Evolutionary conservation across 2,888 invertebrate genomes (phyloP), one percentile per base, ranked within the genome.

Genomic region (Drosophila borborema): DNA sequence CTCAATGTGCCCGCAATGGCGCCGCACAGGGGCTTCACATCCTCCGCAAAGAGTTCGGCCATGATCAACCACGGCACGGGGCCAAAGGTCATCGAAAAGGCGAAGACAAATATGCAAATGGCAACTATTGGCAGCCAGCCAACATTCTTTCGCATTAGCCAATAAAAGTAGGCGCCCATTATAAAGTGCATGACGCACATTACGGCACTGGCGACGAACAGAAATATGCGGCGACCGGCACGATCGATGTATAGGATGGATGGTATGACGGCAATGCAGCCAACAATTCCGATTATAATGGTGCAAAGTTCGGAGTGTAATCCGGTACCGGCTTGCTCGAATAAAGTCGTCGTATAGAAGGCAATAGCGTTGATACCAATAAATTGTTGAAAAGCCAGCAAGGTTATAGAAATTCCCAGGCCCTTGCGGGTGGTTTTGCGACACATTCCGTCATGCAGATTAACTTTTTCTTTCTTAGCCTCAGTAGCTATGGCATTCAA

Each of bases 321-420:
- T 0, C 60, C 56, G 0, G 74, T 62, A 0, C 68, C 66, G 14
- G 81, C 77, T 1, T 51, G 10, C 1, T 9, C 82, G 91, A 98
- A 98, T 56, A 98, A 98, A 0, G 93, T 91, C 0, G 95, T 95
- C 0, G 96, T 94, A 86, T 97, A 97, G 91, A 97, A 96, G 61
- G 97, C 95, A 1, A 97, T 95, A 0, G 96, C 96, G 89, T 97
- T 97, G 58, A 97, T 95, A 43, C 97, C 97, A 55, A 96, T 95
- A 41, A 97, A 94, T 91, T 98, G 98, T 90, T 98, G 98, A 92
- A 97, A 96, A 74, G 97, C 92, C 97, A 98, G 97, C n/a, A 98
- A 93, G 2, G 95, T 95, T 77, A 96, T 95, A 63, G 95, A 95
- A 60, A 97, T 96, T 2, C 95, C 60, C 0, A 96, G 92, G 0